Evolutionary conservation across 2,113 vertebrate genomes (phyloP), one percentile per base, ranked within the genome.

Genomic region (Falco punctatus): DNA sequence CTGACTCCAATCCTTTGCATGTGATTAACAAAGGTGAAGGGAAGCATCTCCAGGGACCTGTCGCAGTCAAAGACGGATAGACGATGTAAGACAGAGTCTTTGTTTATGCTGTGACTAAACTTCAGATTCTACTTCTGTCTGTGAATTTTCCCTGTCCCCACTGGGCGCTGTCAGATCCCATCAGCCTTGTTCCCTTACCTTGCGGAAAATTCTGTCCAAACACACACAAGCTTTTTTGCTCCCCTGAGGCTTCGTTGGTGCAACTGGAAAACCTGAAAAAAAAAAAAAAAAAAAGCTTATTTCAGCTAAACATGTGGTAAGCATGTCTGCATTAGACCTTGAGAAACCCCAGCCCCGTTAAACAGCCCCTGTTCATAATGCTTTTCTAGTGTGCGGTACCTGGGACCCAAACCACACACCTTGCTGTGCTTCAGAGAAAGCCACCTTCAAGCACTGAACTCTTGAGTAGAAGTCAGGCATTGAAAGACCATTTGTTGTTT

Each of bases 11-110:
- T 35, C 48, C 70, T 81, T 70, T 89, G 87, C 82, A 67, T 86
- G 64, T 26, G 79, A 91, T 92, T 94, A 94, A 62, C 80, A 88
- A 79, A 97, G 82, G 91, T 66, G 82, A 93, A 86, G 51, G 77
- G n/a, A 82, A 42, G 27, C 59, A 83, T 67, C 81, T 55, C 83
- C 2, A 4, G 70, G 82, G 84, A 38, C 38, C 22, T 86, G 74
- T 80, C 30, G 3, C 78, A 46, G 14, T 44, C n/a, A 94, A 46
- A 18, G 75, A 58, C 2, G 77, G 57, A 87, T 27, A 61, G 90
- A 88, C 5, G 11, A 30, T 23, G 78, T 82, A 51, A 84, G 92
- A 92, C 80, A 93, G 40, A 59, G 28, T 26, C 65, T 89, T 85
- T 93, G 64, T 77, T 93, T 83, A 5, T 51, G 22, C 42, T 90